Conservation (phyloP, 2,888 invertebrate species). For the Autographa gamma region DNA sequence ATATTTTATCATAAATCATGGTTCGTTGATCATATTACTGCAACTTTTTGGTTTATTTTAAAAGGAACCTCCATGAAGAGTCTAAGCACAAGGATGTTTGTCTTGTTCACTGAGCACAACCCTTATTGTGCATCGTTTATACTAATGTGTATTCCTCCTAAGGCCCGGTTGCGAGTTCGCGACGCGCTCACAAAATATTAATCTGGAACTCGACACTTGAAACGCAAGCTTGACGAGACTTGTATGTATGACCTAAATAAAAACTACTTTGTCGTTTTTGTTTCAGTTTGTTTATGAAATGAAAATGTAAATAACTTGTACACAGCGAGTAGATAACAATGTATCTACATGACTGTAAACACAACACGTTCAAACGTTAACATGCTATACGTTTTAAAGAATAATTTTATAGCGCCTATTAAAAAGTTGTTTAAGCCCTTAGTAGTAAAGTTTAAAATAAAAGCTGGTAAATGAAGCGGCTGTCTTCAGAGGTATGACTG, state of each 20-base stretch:
- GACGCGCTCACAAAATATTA: constrained; percentile 72
- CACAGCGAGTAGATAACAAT: constrained; percentile 33
- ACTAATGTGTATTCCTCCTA: constrained; percentile 51
- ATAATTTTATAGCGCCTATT: constrained; percentile 8
- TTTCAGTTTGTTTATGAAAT: constrained; percentile 74
- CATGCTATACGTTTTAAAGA: constrained; percentile 2
- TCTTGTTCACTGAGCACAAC: constrained; percentile 9
- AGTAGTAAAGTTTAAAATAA: constrained; percentile 12
- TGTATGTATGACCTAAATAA: constrained; percentile 75
- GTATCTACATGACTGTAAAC: constrained; percentile 9
- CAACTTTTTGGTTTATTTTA: not conserved
- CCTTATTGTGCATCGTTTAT: constrained; percentile 19
- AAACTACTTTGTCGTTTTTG: constrained; percentile 76
- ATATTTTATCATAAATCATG: constrained; percentile 8
- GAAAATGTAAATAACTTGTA: constrained; percentile 58
- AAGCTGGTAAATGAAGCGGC: constrained; percentile 13
- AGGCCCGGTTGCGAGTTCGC: constrained; percentile 37
- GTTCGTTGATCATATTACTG: not conserved
- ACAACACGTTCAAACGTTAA: constrained; percentile 12
- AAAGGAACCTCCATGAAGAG: not conserved
- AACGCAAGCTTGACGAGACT: constrained; percentile 67
- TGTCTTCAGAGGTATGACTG: not conserved
- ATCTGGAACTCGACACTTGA: constrained; percentile 76
- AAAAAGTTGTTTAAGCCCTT: constrained; percentile 8
- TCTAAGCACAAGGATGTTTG: constrained; percentile 2